Percentiles rank a stretch among this genome's conserved stretches.
These are phyloP conservation scores for Channa striata DNA, from an alignment of 2,797 vertebrate genomes.

Conservation along the genomic window DNA sequence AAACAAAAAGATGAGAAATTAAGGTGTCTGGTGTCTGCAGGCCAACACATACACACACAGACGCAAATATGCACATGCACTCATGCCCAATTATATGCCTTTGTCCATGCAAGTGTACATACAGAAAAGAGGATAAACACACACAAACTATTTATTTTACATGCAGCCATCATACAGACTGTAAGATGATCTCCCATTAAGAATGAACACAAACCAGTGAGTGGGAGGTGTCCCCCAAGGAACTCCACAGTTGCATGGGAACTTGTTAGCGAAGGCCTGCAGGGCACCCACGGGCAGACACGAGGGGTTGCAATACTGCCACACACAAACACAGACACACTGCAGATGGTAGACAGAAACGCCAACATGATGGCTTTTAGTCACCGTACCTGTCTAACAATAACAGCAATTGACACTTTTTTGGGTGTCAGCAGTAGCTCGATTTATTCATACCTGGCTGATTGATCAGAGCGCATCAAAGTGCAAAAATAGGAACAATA, in stretches of 20 bases:
- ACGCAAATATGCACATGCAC: slow-evolving; percentile 1
- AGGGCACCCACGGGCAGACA: slow-evolving; percentile 64
- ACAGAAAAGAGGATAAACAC: slow-evolving; percentile 35
- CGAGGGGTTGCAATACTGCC: slow-evolving; percentile 61
- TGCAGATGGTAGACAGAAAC: slow-evolving; percentile 24
- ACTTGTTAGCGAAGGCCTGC: slow-evolving; percentile 68
- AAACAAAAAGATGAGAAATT: slow-evolving; percentile 62
- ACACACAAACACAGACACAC: slow-evolving; percentile 46
- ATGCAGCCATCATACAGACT: slow-evolving; percentile 59
- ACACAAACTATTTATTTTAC: slow-evolving; percentile 69
- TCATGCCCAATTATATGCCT: slow-evolving; percentile 5
- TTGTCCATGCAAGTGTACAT: slow-evolving; percentile 57
- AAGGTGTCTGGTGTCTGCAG: slow-evolving; percentile 74
- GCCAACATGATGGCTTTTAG: slow-evolving; percentile 28
- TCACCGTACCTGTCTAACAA: slow-evolving; percentile 54
- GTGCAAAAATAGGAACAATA: slow-evolving; percentile 29
- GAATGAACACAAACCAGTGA: slow-evolving; percentile 82
- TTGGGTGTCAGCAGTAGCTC: slow-evolving; percentile 22
- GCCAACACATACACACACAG: slow-evolving; percentile 14
- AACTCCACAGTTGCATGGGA: slow-evolving; percentile 76
- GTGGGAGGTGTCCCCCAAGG: slow-evolving; percentile 79
- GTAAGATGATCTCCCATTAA: slow-evolving; percentile 83
- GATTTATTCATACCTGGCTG: slow-evolving; percentile 36
- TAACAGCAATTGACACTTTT: slow-evolving; percentile 47
- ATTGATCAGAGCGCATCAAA: slow-evolving; percentile 21